Percentiles rank a stretch among this genome's conserved stretches.
These are phyloP conservation scores for Caenorhabditis uteleia DNA, from an alignment of 2,888 invertebrate species.

Conservation along the genomic window DNA sequence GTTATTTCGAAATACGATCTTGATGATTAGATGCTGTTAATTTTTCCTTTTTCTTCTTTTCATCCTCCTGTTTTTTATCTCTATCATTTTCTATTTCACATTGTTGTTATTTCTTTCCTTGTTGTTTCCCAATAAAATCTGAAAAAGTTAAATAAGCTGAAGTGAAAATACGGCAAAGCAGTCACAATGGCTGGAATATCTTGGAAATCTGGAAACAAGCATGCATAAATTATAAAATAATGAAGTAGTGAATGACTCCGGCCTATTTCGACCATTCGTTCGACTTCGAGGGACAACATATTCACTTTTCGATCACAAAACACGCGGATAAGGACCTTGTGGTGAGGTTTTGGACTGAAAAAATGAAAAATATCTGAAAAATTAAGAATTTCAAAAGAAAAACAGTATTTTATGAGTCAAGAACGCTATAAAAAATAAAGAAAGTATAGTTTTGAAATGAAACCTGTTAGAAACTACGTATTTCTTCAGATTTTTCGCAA, in stretches of 20 bases:
- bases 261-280: slow-evolving; percentile 41
- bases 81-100: not conserved
- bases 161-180: no score
- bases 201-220: no score
- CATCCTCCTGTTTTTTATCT: not conserved
- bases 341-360: slow-evolving; percentile 11
- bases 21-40: slow-evolving; percentile 43
- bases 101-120: slow-evolving; percentile 21
- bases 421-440: no score
- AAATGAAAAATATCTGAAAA: not conserved
- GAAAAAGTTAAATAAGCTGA: no score
- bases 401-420: no score
- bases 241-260: slow-evolving; percentile 3
- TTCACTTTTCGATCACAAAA: slow-evolving; percentile 52
- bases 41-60: slow-evolving; percentile 11
- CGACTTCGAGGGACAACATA: slow-evolving; percentile 25
- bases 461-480: no score
- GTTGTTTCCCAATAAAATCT: no score
- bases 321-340: slow-evolving; percentile 55
- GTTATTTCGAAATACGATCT: slow-evolving; percentile 43
- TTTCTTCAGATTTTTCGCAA: no score
- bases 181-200: no score
- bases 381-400: no score
- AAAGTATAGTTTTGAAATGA: no score
- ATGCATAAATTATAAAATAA: not conserved